Evolutionary conservation across 1,140 invertebrate species (phyloP).

Genomic region (Chymomyza costata): DNA sequence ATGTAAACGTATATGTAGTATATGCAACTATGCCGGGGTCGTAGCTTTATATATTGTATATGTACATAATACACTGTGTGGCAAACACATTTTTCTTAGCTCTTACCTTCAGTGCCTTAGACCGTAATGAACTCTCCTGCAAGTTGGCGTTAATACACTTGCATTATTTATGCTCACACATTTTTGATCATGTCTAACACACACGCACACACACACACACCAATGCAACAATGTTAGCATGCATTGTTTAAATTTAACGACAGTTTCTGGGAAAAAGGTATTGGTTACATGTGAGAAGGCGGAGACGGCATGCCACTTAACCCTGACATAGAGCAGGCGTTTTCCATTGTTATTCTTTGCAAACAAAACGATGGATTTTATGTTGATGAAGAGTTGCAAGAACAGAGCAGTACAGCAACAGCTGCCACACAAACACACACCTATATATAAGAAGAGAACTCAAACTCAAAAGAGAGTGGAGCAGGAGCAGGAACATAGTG

Average conservation of each 20-base stretch:
- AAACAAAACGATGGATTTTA: conserved; percentile 47
- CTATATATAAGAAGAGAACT: conserved; percentile 1
- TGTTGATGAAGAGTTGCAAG: conserved; percentile 41
- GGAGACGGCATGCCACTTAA: too few species aligned
- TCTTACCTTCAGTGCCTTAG: too few species aligned
- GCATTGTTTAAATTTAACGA: conserved; percentile 3
- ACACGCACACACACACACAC: conserved; percentile 12
- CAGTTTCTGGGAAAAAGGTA: too few species aligned
- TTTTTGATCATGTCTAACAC: too few species aligned
- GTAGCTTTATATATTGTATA: too few species aligned
- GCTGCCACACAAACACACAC: conserved; percentile 15
- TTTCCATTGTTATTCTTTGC: conserved; percentile 2
- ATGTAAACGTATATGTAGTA: conserved; percentile 35
- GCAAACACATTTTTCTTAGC: too few species aligned
- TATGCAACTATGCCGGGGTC: too few species aligned
- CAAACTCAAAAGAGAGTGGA: background rate
- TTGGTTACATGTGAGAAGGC: too few species aligned
- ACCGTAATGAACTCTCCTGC: too few species aligned
- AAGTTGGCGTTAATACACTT: conserved; percentile 56
- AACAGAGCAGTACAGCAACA: conserved; percentile 20
- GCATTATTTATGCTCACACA: conserved; percentile 24
- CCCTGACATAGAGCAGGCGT: conserved; percentile 2
- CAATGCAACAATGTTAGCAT: too few species aligned
- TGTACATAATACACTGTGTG: too few species aligned
- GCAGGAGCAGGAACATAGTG: conserved; percentile 18